Percentiles rank a stretch among this genome's conserved stretches.
These are phyloP conservation scores for Ochropacha duplaris DNA, from an alignment of 2,888 invertebrate species.

Conservation along the genomic window DNA sequence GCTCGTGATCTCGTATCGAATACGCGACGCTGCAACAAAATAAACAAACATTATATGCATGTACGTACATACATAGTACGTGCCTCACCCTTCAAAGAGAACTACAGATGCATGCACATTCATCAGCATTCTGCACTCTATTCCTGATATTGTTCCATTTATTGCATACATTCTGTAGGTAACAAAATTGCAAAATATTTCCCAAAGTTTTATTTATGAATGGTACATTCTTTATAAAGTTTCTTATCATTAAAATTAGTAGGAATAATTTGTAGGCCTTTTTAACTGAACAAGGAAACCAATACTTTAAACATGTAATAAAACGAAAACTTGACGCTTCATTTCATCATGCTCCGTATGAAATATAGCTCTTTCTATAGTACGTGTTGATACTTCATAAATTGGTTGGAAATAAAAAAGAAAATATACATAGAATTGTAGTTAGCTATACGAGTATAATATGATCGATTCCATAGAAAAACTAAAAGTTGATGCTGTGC, in stretches of 20 bases:
- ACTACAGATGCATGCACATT: not conserved
- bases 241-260: not conserved
- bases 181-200: too few species aligned
- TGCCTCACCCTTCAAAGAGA: not conserved
- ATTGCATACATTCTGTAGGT: not conserved
- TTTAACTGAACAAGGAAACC: conserved; percentile 12
- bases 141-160: not conserved
- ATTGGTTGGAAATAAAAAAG: conserved; percentile 42
- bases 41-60: conserved; percentile 38
- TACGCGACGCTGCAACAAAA: conserved; percentile 93
- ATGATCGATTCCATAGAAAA: too few species aligned
- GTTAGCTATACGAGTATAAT: too few species aligned
- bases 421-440: conserved; percentile 29
- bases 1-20: conserved; percentile 99
- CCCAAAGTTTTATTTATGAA: conserved; percentile 5
- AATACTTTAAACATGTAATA: conserved; percentile 50
- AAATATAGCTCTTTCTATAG: conserved; percentile 59
- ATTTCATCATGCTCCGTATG: conserved; percentile 47
- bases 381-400: conserved; percentile 45
- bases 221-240: not conserved
- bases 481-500: too few species aligned
- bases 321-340: conserved; percentile 59
- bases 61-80: not conserved
- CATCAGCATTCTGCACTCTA: not conserved
- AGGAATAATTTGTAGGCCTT: conserved; percentile 8